Evolutionary conservation across 2,888 invertebrate species (phyloP), one percentile per base, ranked within the genome.

Genomic region (Eurois occulta): DNA sequence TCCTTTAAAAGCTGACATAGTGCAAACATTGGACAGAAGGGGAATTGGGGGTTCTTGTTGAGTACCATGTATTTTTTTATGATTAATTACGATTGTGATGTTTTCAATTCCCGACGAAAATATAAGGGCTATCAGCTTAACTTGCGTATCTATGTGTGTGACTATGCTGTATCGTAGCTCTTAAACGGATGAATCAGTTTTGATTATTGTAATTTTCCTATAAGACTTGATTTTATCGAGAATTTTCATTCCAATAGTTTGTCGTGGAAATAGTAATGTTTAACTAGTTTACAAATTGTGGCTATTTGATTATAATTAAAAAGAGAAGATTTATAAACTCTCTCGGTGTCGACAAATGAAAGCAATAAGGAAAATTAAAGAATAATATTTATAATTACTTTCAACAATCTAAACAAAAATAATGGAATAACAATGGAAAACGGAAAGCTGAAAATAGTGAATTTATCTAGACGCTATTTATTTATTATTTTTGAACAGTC

Each of bases 1-100:
- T 88, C 85, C 67, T 87, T 87, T 88, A 76, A 86, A 69, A 24
- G 75, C 38, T 72, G 69, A 60, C 76, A 79, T 46, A 55, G 35
- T n/a, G 69, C 65, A 83, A 78, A 84, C 11, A 74, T 75, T 79
- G 21, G 32, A 60, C 70, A 86, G 77, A 85, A 86, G 77, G 78
- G 78, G 28, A 75, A 76, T 46, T 60, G 11, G 28, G 55, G 16
- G 16, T 43, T 64, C 7, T 55, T 46, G 18, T 72, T 28, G 72
- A 64, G 62, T 71, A 62, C 11, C 32, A 46, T 77, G 64, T 67
- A 58, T 43, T 43, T 58, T 68, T 75, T 46, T 68, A 1, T 68
- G 5, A 68, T 72, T 72, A 64, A 68, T 68, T 46, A 55, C 41
- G n/a, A 35, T 28, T 52, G 28, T 21, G 35, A 52, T 68, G 10